Evolutionary conservation across 2,888 invertebrate genomes (phyloP).

Genomic region (Polymixis lichenea): DNA sequence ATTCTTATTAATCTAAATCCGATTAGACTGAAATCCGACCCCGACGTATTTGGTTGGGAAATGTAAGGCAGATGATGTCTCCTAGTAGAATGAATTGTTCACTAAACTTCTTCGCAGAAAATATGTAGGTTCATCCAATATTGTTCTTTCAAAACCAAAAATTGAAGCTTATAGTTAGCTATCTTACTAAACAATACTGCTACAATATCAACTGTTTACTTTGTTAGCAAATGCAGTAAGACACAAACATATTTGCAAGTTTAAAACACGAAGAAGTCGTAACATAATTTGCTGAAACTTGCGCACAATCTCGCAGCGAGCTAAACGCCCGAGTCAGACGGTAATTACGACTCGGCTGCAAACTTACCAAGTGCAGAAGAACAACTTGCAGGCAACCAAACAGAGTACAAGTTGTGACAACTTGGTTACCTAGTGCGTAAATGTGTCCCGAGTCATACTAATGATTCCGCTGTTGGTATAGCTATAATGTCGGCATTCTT

Average conservation of each 20-base stretch:
- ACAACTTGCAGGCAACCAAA: slow-evolving; percentile 14
- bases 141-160: neutral
- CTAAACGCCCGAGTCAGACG: slow-evolving; percentile 47
- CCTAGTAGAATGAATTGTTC: neutral
- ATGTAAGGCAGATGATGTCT: neutral
- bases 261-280: slow-evolving; percentile 43
- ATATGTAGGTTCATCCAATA: neutral
- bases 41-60: neutral
- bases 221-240: neutral
- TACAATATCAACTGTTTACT: neutral
- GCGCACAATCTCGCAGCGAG: slow-evolving; percentile 53
- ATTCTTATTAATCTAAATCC: neutral
- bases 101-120: neutral
- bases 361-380: slow-evolving; percentile 33
- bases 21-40: neutral
- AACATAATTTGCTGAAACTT: slow-evolving; percentile 57
- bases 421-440: neutral
- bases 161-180: neutral
- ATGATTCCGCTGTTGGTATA: neutral
- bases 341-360: slow-evolving; percentile 40
- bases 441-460: too few relatives aligned
- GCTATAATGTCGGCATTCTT: neutral
- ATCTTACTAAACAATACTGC: neutral
- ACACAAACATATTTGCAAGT: slow-evolving; percentile 34
- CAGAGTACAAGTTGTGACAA: neutral